Percentiles rank a stretch among this genome's conserved stretches.
Evolutionary conservation across 2,797 vertebrate genomes (phyloP).

Genomic region (Prionace glauca): DNA sequence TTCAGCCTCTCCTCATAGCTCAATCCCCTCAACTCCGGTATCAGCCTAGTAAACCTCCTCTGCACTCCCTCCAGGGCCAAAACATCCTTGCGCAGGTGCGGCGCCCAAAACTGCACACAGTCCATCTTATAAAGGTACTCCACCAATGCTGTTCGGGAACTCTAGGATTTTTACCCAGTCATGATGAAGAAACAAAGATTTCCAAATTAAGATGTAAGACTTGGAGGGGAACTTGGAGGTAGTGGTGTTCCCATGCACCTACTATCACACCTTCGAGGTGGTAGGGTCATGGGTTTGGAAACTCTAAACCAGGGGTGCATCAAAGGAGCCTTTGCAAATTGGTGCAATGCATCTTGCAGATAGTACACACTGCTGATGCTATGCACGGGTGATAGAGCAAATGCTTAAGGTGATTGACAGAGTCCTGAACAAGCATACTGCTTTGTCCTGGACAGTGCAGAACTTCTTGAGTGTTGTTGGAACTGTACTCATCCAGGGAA

Average conservation of each 20-base stretch:
- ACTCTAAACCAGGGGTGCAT: neutral
- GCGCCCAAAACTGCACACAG: no score
- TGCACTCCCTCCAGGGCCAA: no score
- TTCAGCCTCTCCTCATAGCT: no score
- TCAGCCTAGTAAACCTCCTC: no score
- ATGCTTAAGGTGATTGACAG: neutral
- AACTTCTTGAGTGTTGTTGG: neutral
- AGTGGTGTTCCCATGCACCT: neutral
- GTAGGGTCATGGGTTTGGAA: neutral
- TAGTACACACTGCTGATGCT: neutral
- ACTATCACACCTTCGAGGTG: neutral
- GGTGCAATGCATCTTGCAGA: neutral
- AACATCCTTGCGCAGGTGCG: no score
- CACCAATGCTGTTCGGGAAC: neutral
- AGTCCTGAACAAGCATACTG: neutral
- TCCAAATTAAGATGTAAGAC: neutral
- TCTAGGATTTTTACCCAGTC: neutral
- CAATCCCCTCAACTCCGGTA: no score
- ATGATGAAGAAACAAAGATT: neutral
- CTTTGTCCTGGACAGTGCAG: neutral
- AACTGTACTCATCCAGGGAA: neutral
- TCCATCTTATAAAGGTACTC: neutral
- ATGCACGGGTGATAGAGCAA: neutral
- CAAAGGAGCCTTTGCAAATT: neutral
- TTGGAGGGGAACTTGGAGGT: neutral